Base-by-base conservation (phyloP, 2,113 vertebrate species). In the Erythrocercus mccallii region DNA sequence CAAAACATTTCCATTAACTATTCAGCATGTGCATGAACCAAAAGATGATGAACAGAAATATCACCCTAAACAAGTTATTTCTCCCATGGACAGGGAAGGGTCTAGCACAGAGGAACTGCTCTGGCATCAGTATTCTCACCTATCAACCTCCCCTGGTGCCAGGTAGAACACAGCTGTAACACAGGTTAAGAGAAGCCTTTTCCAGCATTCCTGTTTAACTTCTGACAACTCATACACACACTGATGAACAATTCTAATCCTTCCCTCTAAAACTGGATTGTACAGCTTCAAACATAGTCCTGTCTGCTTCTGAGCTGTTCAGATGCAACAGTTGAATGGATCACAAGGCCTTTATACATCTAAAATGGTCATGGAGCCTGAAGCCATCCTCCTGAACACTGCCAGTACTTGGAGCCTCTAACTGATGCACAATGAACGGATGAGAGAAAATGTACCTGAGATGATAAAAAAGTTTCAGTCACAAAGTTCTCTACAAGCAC, bases 21-120 rank as follows among this genome's bases (percentile, higher is more conserved):
- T 7, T 62, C 38, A 68, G 53, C 44, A 47, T 0, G 0, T 30
- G 68, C 53, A 23, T 0, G 0, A 35, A 62, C 18, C 45, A 71
- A 14, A 56, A 51, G 5, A 58, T 24, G 12, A 65, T 12, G 12
- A 64, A 91, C 17, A 30, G 28, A 12, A 66, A 10, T 16, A 47
- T 1, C 37, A 38, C 70, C 71, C 45, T 25, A 33, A 78, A 50
- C 16, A 71, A 60, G 54, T 65, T 35, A 42, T 17, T 66, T 84
- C 21, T 89, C 25, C 10, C 13, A 18, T 5, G 30, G 40, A 28
- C 10, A 84, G 20, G 12, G 25, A 73, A 93, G 20, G 17, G 10
- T 64, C 38, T 56, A 56, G 44, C 70, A 71, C 0, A 33, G 62
- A 87, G 27, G 73, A 77, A 45, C 28, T 68, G 24, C 12, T 79